A percentile compares a stretch with the other conserved stretches of the same genome.
Conservation (phyloP, 2,888 invertebrate species). For the Metopia argyrocephala region DNA sequence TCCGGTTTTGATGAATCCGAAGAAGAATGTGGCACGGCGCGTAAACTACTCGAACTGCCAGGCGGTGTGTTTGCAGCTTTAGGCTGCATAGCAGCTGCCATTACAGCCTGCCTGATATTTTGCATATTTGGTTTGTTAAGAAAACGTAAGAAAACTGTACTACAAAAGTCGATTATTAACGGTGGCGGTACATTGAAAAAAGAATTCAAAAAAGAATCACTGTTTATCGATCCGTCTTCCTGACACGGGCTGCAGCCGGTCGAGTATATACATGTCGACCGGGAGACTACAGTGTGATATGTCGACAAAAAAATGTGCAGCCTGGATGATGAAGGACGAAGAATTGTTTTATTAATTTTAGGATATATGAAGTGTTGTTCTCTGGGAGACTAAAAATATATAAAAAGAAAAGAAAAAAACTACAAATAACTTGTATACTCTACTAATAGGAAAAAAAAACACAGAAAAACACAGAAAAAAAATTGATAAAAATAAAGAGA, state of each 20-base stretch:
- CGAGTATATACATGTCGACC: slow-evolving; percentile 95
- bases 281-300: slow-evolving; percentile 93
- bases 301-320: slow-evolving; percentile 66
- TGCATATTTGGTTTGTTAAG: slow-evolving; percentile 81
- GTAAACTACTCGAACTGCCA: slow-evolving; percentile 80
- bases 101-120: slow-evolving; percentile 81
- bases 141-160: slow-evolving; percentile 80
- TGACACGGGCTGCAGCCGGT: slow-evolving; percentile 94
- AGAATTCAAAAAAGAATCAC: slow-evolving; percentile 80
- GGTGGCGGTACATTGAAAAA: slow-evolving; percentile 81
- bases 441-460: slow-evolving; percentile 40
- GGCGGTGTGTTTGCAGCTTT: slow-evolving; percentile 80
- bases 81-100: slow-evolving; percentile 81
- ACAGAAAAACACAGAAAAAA: neutral
- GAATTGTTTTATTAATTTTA: slow-evolving; percentile 65
- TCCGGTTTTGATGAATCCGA: slow-evolving; percentile 86
- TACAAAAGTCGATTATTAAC: slow-evolving; percentile 79
- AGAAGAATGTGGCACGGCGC: slow-evolving; percentile 82
- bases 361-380: slow-evolving; percentile 57
- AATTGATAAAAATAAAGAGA: neutral
- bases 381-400: slow-evolving; percentile 57
- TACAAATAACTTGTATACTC: slow-evolving; percentile 59
- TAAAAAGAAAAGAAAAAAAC: slow-evolving; percentile 26
- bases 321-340: slow-evolving; percentile 50
- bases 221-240: slow-evolving; percentile 82